These are phyloP conservation scores for Cylindroiulus punctatus DNA, from an alignment of 2,888 invertebrate species.

Conservation along the genomic window DNA sequence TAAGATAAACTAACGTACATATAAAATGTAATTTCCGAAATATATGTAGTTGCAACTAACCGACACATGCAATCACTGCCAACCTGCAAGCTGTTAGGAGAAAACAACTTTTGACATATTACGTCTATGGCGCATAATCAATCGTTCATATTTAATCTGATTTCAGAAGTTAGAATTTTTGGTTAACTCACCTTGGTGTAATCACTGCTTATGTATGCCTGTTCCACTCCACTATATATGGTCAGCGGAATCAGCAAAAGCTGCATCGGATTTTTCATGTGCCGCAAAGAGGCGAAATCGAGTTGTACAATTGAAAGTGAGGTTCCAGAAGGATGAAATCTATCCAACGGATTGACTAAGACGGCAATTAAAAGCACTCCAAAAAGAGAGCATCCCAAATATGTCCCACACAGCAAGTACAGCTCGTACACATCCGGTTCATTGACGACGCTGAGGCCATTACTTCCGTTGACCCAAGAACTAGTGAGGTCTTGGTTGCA, in stretches of 20 bases:
- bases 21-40: too few relatives aligned
- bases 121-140: too few relatives aligned
- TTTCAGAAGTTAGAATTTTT: too few relatives aligned
- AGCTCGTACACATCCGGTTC: constrained; percentile 72
- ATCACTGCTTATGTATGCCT: constrained; percentile 90
- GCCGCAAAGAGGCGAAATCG: constrained; percentile 87
- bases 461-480: background rate
- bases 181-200: constrained; percentile 67
- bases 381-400: constrained; percentile 83
- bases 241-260: constrained; percentile 94
- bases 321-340: constrained; percentile 70
- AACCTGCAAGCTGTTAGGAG: too few relatives aligned
- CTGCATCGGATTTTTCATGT: constrained; percentile 90
- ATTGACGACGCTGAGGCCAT: too few relatives aligned
- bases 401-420: constrained; percentile 88
- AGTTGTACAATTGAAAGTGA: constrained; percentile 79
- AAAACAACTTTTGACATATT: too few relatives aligned
- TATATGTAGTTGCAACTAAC: too few relatives aligned
- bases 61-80: too few relatives aligned
- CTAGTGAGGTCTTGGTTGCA: constrained; percentile 55
- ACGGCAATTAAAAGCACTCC: constrained; percentile 87
- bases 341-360: constrained; percentile 88
- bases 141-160: too few relatives aligned
- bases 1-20: too few relatives aligned
- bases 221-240: constrained; percentile 96